Evolutionary conservation across 2,888 invertebrate species (phyloP), one percentile per base, ranked within the genome.

Genomic region (Megaustenia siamemsis): DNA sequence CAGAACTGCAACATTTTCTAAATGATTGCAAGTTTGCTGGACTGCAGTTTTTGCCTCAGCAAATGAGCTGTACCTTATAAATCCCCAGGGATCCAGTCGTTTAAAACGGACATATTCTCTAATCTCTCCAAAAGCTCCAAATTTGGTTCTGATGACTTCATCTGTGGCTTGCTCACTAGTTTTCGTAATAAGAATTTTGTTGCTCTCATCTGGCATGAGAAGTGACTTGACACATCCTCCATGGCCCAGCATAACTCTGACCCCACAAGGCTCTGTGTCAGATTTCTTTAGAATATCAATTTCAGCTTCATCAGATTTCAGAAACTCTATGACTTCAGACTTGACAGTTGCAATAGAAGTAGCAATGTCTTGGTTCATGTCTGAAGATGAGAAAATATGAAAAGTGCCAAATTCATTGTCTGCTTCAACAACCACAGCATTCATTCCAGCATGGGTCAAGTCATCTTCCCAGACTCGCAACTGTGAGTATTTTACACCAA

Each of bases 181-280:
- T 28, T 81, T 85, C 15, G 82, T 87, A 45, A 91, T 86, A 38
- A 88, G 84, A 35, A 90, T 82, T 40, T 88, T 85, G 60, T 89
- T 88, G 84, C 86, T 90, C 69, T 92, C 87, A 43, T 89, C 49
- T 53, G 90, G 89, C 89, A 90, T 89, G 35, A 91, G 86, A 8
- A 92, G 66, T 18, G 88, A 86, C n/a, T 77, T 78, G 6, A 89
- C 87, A 45, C 81, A 76, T 32, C 88, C 90, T 5, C 91, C 91
- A 24, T 82, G 80, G 15, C 90, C 88, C 40, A 91, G 66, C 5
- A 90, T 69, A n/a, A 87, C 90, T 43, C 89, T 84, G 24, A 89
- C 82, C 35, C 87, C 88, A 40, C 79, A 78, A 12, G 81, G 73
- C 28, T 88, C 79, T 8, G 68, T 82, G 0, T 87, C 88, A 3